Conservation (phyloP, 2,113 vertebrate genomes). For the Scatophagus argus region DNA sequence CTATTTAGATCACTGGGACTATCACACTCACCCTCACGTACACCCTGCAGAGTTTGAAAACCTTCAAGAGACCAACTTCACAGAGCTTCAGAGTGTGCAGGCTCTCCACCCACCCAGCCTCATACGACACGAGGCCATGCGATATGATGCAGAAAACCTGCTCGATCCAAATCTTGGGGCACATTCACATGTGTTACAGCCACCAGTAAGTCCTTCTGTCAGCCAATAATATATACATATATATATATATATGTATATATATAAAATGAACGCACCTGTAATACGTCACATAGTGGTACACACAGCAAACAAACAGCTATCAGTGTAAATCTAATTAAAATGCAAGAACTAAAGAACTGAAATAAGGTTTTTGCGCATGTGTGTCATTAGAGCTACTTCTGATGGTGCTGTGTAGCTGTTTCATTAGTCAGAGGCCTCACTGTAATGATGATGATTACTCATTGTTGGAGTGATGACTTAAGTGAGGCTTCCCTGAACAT, state of each 20-base stretch:
- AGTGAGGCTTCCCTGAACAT: not conserved
- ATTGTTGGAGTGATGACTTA: not conserved
- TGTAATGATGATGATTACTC: not conserved
- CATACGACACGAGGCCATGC: conserved; percentile 78
- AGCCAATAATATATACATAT: not conserved
- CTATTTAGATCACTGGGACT: conserved; percentile 94
- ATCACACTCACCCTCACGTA: conserved; percentile 86
- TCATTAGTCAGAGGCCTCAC: not conserved
- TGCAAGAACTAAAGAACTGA: not conserved
- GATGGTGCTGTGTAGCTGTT: no score
- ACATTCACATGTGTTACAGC: conserved; percentile 79
- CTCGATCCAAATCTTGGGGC: conserved; percentile 88
- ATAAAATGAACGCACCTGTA: no score
- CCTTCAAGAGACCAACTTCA: conserved; percentile 93
- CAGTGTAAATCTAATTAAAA: not conserved
- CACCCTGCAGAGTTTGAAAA: conserved; percentile 92
- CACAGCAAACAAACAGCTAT: not conserved
- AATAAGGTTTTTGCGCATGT: not conserved
- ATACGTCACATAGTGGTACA: no score
- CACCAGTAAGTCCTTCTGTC: conserved; percentile 70
- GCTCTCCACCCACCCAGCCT: conserved; percentile 90
- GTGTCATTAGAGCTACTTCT: not conserved
- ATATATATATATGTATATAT: not conserved
- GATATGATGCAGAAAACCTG: conserved; percentile 90
- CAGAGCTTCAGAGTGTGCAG: conserved; percentile 95